These are phyloP conservation scores for Stigmatopora nigra DNA, from an alignment of 2,113 vertebrate genomes.

Conservation along the genomic window DNA sequence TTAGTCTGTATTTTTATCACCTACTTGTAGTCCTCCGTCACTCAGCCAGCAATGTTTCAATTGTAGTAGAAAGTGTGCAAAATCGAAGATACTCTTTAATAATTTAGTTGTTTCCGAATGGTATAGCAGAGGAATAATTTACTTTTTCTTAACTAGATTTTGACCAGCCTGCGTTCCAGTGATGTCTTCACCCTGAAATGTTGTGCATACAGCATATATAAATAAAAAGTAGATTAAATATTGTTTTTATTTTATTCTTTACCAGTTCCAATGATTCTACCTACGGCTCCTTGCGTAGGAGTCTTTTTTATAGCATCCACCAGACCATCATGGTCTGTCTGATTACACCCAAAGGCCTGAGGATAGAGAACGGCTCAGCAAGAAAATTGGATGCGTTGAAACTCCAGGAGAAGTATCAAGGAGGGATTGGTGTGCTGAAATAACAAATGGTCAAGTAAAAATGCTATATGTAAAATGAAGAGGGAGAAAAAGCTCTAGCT, in stretches of 20 bases:
- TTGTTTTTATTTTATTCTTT: slow-evolving; percentile 1
- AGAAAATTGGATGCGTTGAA: slow-evolving; percentile 20
- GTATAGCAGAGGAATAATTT: slow-evolving; percentile 23
- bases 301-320: slow-evolving; percentile 13
- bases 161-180: slow-evolving; percentile 8
- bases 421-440: slow-evolving; percentile 14
- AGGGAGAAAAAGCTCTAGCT: background rate
- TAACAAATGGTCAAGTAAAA: slow-evolving; percentile 11
- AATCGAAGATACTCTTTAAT: slow-evolving; percentile 36
- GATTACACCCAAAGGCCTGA: slow-evolving; percentile 18
- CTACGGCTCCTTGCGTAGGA: slow-evolving; percentile 12
- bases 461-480: slow-evolving; percentile 19
- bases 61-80: background rate
- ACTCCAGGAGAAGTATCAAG: slow-evolving; percentile 6
- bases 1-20: slow-evolving; percentile 12
- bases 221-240: background rate
- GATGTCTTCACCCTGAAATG: slow-evolving; percentile 3
- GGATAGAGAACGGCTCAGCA: slow-evolving; percentile 16
- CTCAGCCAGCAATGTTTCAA: slow-evolving; percentile 10
- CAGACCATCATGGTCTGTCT: slow-evolving; percentile 21
- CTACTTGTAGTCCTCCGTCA: slow-evolving; percentile 27
- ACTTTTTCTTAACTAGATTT: slow-evolving; percentile 12
- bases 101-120: slow-evolving; percentile 31
- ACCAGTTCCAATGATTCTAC: background rate
- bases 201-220: slow-evolving; percentile 6